Conservation (phyloP, 1,140 invertebrate genomes). For the Diorhabda carinulata region DNA sequence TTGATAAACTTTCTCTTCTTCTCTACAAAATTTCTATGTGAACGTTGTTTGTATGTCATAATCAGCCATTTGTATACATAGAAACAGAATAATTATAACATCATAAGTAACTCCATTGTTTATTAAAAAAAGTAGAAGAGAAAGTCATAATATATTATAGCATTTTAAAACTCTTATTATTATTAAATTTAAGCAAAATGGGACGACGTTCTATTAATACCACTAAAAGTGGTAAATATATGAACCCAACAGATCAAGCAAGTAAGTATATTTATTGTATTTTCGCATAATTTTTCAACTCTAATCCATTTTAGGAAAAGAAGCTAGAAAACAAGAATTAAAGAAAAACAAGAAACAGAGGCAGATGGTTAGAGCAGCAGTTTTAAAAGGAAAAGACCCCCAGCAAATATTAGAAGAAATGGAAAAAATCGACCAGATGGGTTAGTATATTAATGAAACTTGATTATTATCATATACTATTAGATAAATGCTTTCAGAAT, state of each 20-base stretch:
- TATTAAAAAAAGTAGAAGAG: too few species aligned
- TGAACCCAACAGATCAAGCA: slow-evolving; percentile 99
- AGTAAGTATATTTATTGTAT: slow-evolving; percentile 65
- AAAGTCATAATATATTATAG: too few species aligned
- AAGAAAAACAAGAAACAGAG: slow-evolving; percentile 98
- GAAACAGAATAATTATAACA: too few species aligned
- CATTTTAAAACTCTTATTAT: too few species aligned
- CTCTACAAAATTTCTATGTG: too few species aligned
- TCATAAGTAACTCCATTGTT: too few species aligned
- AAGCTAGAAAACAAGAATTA: slow-evolving; percentile 93
- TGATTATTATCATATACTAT: background rate
- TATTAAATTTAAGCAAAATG: slow-evolving; percentile 58
- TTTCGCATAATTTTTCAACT: slow-evolving; percentile 20
- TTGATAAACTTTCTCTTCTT: too few species aligned
- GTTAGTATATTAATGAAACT: slow-evolving; percentile 51
- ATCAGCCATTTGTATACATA: too few species aligned
- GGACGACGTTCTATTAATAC: slow-evolving; percentile 94
- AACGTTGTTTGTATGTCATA: too few species aligned
- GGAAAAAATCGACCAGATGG: slow-evolving; percentile 98
- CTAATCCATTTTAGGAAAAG: slow-evolving; percentile 73
- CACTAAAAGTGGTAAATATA: slow-evolving; percentile 99
- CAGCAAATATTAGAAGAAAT: slow-evolving; percentile 89
- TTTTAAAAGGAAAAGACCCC: slow-evolving; percentile 98
- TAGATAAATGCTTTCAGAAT: slow-evolving; percentile 64
- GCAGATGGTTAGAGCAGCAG: slow-evolving; percentile 90